phyloP scores from a whole-genome alignment of 23 tunicate genomes.

The Halocynthia roretzi region DNA sequence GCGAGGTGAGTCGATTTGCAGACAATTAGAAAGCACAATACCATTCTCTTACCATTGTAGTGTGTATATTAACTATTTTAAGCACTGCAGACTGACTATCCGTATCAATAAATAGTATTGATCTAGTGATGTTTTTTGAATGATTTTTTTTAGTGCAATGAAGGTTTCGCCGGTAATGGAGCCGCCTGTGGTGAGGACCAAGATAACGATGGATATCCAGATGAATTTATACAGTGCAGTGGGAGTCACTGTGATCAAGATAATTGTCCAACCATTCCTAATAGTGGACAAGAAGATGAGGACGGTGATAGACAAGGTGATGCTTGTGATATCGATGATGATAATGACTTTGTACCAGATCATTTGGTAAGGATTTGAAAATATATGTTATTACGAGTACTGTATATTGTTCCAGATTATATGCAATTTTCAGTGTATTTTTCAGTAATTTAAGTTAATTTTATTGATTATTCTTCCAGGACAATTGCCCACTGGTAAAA shows the following conservation, averaged over 20 bases:
- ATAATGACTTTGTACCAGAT: conserved; percentile 25
- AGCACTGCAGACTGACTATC: too few relatives aligned
- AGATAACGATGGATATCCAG: conserved; percentile 28
- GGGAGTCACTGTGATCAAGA: conserved; percentile 23
- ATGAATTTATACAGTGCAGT: conserved; percentile 22
- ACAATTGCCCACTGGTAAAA: conserved; percentile 27
- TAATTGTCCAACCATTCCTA: conserved; percentile 26
- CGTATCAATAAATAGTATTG: too few relatives aligned
- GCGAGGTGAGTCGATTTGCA: conserved; percentile 12
- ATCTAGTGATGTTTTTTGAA: too few relatives aligned
- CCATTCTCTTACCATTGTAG: too few relatives aligned
- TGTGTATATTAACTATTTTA: too few relatives aligned
- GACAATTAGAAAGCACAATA: too few relatives aligned
- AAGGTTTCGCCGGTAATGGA: conserved; percentile 22
- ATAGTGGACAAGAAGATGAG: conserved; percentile 39
- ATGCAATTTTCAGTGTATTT: too few relatives aligned
- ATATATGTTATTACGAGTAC: too few relatives aligned
- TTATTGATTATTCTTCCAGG: background rate
- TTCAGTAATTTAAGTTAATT: too few relatives aligned
- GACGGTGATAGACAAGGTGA: conserved; percentile 34
- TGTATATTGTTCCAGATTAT: too few relatives aligned
- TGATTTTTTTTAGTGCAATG: background rate
- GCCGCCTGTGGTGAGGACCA: conserved; percentile 18
- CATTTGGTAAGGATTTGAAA: background rate
- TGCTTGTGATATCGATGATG: conserved; percentile 25